Base-by-base conservation (phyloP, 2,888 invertebrate genomes). In the Prenolepis imparis region DNA sequence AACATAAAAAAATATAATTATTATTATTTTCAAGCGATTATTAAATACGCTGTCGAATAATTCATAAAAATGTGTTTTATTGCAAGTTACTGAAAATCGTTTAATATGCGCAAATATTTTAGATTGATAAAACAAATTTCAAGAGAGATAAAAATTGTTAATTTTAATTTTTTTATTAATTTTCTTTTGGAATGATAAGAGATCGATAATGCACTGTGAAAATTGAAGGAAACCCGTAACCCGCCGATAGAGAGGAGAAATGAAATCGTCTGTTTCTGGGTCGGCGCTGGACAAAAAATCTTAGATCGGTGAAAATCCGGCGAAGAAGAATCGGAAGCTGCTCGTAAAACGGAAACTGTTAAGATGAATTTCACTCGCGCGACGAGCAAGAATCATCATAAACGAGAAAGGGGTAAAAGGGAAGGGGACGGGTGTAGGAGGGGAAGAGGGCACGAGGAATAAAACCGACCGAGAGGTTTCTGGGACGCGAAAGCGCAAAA, bases 401-500 rank as follows among this genome's bases (percentile, higher is more conserved):
- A 61, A 72, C 77, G 88, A 83, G 57, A 36, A 55, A 24, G 21
- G 15, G 44, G 18, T 48, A 44, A 15, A n/a, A n/a, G n/a, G 32
- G 28, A 11, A 12, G 3, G 57, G 12, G 18, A 6, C 18, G 18
- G 4, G 0, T 66, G n/a, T n/a, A 77, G 66, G 80, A 81, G n/a
- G 36, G 41, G 82, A 82, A 81, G 84, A 81, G 88, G 84, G 4
- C 48, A 48, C 18, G 48, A 48, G 48, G 48, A 18, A 48, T 48
- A 48, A 48, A 48, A 84, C 82, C 55, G 57, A 67, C 44, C n/a
- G n/a, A 57, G 83, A 80, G 83, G 91, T 93, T 93, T 92, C 92
- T 93, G 89, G 92, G 92, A 90, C 93, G 90, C 84, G 92, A 91
- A 91, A 92, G 91, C 91, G 91, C 88, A 90, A 92, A 92, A 92